A percentile compares a stretch with the other conserved stretches of the same genome.
Conservation (phyloP, 2,113 vertebrate genomes). For the Galemys pyrenaicus region DNA sequence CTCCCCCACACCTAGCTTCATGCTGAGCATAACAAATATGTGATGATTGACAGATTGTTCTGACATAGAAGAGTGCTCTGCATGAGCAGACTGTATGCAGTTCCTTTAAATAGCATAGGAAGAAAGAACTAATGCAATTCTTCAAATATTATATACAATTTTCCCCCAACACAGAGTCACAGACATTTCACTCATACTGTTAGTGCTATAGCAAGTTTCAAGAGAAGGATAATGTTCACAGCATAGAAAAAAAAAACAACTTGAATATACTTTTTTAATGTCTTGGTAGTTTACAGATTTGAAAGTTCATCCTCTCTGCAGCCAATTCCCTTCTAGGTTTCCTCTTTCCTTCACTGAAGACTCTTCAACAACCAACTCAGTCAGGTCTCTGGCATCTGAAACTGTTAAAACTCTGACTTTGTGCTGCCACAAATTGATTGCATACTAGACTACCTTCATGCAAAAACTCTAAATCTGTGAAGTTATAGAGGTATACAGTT, state of each 20-base stretch:
- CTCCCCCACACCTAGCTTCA: not conserved
- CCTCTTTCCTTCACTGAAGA: too few relatives aligned
- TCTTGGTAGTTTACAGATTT: not conserved
- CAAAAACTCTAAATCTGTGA: too few relatives aligned
- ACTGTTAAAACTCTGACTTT: too few relatives aligned
- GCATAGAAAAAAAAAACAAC: not conserved
- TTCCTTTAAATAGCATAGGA: not conserved
- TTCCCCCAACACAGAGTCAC: not conserved
- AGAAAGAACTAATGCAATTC: not conserved
- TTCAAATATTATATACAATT: slow-evolving; percentile 2
- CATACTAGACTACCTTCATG: too few relatives aligned
- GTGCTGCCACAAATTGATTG: too few relatives aligned
- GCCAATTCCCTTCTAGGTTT: too few relatives aligned
- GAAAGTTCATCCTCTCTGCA: too few relatives aligned
- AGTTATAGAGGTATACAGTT: too few relatives aligned
- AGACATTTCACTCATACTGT: not conserved
- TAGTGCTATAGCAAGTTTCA: not conserved
- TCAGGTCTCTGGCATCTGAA: too few relatives aligned
- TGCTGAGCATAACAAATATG: not conserved
- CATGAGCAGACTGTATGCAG: not conserved
- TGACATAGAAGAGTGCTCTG: not conserved
- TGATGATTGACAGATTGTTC: not conserved
- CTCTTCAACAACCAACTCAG: too few relatives aligned
- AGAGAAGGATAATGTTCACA: not conserved
- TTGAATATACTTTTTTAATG: not conserved